Percentiles rank a stretch among this genome's conserved stretches.
phyloP scores from a whole-genome alignment of 2,113 vertebrate genomes.

The Excalfactoria chinensis region DNA sequence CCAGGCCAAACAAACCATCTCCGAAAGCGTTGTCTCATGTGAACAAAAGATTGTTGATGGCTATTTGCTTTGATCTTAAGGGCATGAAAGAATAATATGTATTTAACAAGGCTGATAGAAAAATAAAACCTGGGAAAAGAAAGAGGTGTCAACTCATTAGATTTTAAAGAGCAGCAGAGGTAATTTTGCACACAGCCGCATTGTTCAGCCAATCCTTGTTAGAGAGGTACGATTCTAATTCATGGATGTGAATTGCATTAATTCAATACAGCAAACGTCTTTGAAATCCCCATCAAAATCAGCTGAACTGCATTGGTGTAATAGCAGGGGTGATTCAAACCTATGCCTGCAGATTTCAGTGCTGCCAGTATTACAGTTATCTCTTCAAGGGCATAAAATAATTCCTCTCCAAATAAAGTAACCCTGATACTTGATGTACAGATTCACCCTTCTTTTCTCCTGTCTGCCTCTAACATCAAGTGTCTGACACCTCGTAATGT shows the following conservation, averaged over 20 bases:
- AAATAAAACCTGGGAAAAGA: slow-evolving; percentile 23
- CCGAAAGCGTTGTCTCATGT: slow-evolving; percentile 1
- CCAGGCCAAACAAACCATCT: slow-evolving; percentile 58
- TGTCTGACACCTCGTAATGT: neutral
- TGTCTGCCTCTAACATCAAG: neutral
- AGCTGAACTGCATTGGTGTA: neutral
- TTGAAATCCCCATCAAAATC: neutral
- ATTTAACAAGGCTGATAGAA: slow-evolving; percentile 46
- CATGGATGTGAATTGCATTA: neutral
- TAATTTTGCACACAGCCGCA: neutral
- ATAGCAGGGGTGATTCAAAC: neutral
- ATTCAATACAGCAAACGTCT: neutral
- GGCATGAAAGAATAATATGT: slow-evolving; percentile 55
- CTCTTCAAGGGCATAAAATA: neutral
- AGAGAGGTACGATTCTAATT: neutral
- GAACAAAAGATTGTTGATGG: slow-evolving; percentile 66
- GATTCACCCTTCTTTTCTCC: neutral
- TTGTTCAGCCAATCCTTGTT: neutral
- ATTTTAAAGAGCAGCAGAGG: slow-evolving; percentile 15
- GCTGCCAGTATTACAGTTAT: neutral
- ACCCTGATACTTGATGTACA: neutral
- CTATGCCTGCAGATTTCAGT: neutral
- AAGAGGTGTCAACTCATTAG: slow-evolving; percentile 53
- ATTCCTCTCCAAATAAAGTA: slow-evolving; percentile 1
- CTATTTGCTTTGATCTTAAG: slow-evolving; percentile 61